Evolutionary conservation across 2,888 invertebrate genomes (phyloP), one percentile per base, ranked within the genome.

Genomic region (Idaea aversata): DNA sequence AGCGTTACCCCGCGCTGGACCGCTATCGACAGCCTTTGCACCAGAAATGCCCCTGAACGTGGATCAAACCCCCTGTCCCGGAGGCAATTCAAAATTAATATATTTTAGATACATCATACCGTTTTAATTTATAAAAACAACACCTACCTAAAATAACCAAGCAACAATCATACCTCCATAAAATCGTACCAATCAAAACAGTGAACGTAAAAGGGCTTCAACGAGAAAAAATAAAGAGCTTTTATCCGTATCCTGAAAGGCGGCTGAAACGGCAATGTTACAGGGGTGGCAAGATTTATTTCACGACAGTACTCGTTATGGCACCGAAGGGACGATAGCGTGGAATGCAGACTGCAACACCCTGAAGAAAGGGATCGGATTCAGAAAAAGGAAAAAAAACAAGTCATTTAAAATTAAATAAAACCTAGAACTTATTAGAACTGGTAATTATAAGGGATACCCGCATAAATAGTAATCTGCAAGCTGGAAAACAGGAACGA

Each of bases 211-310:
- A 87, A 83, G 86, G 84, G 84, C 82, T 84, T 83, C 84, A 86
- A 84, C 83, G 83, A 79, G 87, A 86, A 88, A 88, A 90, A 89
- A 90, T 90, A 90, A 90, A 90, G 88, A 86, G 86, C 86, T 86
- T 91, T 90, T 88, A 89, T 88, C 87, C 88, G 73, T 75, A 72
- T 82, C 79, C 82, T 88, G 89, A 89, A 88, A 87, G 86, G 83
- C 83, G 86, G 85, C 86, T 87, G 87, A 81, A 83, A 80, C 77
- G 82, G 80, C 83, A 74, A 69, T 71, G 77, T 81, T 83, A 79
- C 77, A 78, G 83, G 92, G 91, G 92, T 85, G 88, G 86, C 72
- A 85, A 91, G 92, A 92, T 92, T 92, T 92, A 92, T 92, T 85
- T 89, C 88, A 87, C 82, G 88, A 90, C 89, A 87, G 83, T 75